Conservation (phyloP, 1,140 invertebrate genomes). For the Aphaenogaster floridana region DNA sequence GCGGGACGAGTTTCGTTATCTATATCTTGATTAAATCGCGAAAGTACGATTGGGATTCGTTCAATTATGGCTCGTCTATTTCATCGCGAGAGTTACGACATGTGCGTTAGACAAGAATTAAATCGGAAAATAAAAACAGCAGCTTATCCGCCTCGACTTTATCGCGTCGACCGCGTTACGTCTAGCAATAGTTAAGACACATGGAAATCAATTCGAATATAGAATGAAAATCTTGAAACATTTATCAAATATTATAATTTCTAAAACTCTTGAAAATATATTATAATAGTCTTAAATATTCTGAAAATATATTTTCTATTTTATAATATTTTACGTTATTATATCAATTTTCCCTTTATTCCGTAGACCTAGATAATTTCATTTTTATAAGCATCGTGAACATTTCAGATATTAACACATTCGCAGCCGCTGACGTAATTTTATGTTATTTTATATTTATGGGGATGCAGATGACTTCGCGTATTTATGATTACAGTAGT, state of each 20-base stretch:
- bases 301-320: background rate
- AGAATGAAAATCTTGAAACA: background rate
- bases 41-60: background rate
- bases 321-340: background rate
- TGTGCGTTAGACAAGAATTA: background rate
- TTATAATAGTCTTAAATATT: background rate
- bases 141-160: conserved; percentile 5
- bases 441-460: too few relatives aligned
- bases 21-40: background rate
- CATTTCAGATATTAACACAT: background rate
- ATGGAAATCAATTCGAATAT: background rate
- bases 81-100: background rate
- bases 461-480: too few relatives aligned
- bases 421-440: too few relatives aligned
- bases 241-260: background rate
- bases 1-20: background rate
- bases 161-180: background rate
- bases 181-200: background rate
- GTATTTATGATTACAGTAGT: too few relatives aligned
- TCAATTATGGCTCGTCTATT: background rate
- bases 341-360: background rate
- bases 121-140: background rate
- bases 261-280: background rate
- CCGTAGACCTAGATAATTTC: background rate
- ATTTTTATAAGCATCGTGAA: background rate